Percentiles rank a stretch among this genome's conserved stretches.
These are phyloP conservation scores for Alethe diademata DNA, from an alignment of 2,113 vertebrate genomes.

Conservation along the genomic window DNA sequence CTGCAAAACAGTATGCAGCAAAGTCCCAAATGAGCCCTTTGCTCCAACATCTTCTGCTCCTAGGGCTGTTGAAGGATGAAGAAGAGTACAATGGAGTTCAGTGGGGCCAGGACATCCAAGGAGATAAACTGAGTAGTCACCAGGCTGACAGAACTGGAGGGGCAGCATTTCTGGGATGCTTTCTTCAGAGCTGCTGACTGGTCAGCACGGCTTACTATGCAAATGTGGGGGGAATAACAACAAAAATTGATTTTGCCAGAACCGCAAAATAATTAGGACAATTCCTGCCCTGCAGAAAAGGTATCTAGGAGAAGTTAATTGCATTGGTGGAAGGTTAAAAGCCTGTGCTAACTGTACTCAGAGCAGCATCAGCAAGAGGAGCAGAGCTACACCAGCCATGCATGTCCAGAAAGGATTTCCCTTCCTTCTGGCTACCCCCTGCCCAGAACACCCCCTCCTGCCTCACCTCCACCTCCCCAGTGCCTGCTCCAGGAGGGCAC, in stretches of 20 bases:
- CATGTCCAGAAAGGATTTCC: background rate
- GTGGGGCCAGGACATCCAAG: background rate
- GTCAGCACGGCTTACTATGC: background rate
- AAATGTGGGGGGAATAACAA: background rate
- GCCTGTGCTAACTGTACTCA: background rate
- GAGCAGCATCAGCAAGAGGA: background rate
- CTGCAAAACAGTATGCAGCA: background rate
- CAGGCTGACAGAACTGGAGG: constrained; percentile 36
- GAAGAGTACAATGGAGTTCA: background rate
- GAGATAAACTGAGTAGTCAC: background rate
- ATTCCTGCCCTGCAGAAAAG: constrained; percentile 39
- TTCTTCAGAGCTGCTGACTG: constrained; percentile 2
- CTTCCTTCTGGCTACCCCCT: background rate
- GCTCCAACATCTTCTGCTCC: background rate
- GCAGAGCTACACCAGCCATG: background rate
- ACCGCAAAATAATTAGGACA: constrained; percentile 45
- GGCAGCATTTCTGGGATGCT: constrained; percentile 46
- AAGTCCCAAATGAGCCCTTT: background rate
- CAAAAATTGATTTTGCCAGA: constrained; percentile 49
- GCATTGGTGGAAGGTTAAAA: background rate
- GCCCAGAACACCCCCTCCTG: background rate
- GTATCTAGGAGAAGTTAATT: background rate
- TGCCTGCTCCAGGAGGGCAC: background rate
- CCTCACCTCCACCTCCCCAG: background rate
- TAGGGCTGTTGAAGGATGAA: background rate